These are phyloP conservation scores for Andrena chrysosceles DNA, from an alignment of 2,888 invertebrate species.

Conservation along the genomic window DNA sequence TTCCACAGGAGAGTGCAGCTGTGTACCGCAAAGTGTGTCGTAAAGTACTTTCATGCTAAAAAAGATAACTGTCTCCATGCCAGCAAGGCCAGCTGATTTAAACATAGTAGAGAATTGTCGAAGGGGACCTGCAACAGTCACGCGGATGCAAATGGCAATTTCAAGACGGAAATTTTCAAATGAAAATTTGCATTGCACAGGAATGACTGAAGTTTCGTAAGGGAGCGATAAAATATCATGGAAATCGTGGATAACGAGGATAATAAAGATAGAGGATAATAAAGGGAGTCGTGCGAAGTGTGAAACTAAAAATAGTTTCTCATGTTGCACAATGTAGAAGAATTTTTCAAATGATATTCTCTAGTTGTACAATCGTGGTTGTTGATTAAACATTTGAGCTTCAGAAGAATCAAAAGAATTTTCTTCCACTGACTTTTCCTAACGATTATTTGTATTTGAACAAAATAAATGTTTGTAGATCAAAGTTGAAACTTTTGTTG, in stretches of 20 bases:
- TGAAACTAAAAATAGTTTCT: too few species aligned
- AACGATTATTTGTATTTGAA: neutral
- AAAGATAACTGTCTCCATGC: slow-evolving; percentile 5
- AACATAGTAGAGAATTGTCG: slow-evolving; percentile 6
- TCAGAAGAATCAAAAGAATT: too few species aligned
- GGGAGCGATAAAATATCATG: neutral
- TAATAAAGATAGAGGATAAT: neutral
- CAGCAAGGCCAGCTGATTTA: neutral
- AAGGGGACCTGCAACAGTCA: neutral
- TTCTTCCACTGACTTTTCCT: neutral
- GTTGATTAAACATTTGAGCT: too few species aligned
- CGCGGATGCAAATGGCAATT: neutral
- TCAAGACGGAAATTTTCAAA: neutral
- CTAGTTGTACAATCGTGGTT: too few species aligned
- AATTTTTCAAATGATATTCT: too few species aligned
- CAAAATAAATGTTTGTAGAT: neutral
- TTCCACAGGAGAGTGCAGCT: neutral
- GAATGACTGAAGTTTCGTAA: neutral
- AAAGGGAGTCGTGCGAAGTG: neutral
- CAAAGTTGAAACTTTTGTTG: neutral
- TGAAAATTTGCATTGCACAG: neutral
- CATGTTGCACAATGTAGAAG: too few species aligned
- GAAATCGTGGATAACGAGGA: neutral
- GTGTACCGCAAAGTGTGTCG: neutral
- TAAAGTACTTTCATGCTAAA: neutral